phyloP scores from a whole-genome alignment of 2,113 vertebrate species.

The mouse (Mus musculus) region DNA sequence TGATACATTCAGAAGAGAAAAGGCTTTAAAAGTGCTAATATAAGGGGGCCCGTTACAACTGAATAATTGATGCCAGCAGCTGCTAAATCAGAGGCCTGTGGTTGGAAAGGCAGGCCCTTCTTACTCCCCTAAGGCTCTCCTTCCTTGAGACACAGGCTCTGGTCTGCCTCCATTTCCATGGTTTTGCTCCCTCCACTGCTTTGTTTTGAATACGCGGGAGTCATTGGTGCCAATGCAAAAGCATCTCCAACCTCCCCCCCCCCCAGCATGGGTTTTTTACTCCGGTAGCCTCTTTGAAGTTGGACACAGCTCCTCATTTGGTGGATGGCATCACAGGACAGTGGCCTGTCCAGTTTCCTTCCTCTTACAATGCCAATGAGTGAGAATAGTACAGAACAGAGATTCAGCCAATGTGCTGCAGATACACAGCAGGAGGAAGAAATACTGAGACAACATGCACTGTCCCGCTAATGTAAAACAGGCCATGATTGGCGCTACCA shows the following conservation, averaged over 20 bases:
- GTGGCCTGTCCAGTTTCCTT: background rate
- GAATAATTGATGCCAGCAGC: slow-evolving; percentile 59
- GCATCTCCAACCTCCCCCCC: background rate
- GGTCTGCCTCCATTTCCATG: background rate
- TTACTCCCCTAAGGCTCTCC: background rate
- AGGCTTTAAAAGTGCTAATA: slow-evolving; percentile 14
- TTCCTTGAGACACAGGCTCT: background rate
- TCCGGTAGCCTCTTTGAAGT: background rate
- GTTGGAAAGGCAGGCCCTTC: slow-evolving; percentile 18
- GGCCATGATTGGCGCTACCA: background rate
- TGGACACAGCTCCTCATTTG: background rate
- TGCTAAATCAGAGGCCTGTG: slow-evolving; percentile 8
- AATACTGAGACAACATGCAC: background rate
- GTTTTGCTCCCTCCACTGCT: background rate
- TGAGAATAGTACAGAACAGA: background rate
- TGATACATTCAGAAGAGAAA: slow-evolving; percentile 2
- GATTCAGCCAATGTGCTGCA: background rate
- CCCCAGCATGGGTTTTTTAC: background rate
- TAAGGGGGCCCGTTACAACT: background rate
- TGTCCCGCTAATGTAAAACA: background rate
- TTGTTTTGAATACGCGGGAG: background rate
- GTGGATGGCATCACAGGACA: background rate
- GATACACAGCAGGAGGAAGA: background rate
- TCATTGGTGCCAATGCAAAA: background rate
- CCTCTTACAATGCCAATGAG: background rate